Base-by-base conservation (phyloP, 37 sponge, comb jelly and placozoan species). In the Theonella swinhoei region DNA sequence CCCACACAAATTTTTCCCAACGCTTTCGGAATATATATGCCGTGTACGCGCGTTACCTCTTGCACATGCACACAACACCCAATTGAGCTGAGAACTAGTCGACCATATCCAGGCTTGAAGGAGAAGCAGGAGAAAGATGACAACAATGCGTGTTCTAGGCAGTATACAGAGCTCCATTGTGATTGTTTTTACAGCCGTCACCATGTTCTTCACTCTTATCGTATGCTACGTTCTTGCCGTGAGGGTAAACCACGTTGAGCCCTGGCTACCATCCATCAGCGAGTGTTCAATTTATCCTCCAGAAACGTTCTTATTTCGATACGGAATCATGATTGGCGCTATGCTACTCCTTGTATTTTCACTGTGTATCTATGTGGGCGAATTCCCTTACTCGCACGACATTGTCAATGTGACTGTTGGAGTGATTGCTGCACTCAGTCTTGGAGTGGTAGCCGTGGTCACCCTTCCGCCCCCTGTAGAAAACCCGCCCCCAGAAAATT, bases 241-340 rank as follows among this genome's bases (percentile, higher is more conserved):
- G 14, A 32, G 58, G 3, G 41, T 81, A 20, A 81, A 85, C 29
- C 96, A 95, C 77, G 87, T 87, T 24, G 78, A 83, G 23, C 76
- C 88, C 20, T 95, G 93, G 91, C 87, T 95, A 25, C 96, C 96
- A 7, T 89, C 92, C 80, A 95, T 95, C 74, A 89, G 90, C 68
- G 90, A 84, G 61, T 95, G 96, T 77, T 93, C 90, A 37, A 88
- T 89, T 5, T 64, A 70, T 23, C 28, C 85, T 58, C 96, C 96
- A 0, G 96, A 95, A 84, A 75, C 80, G 82, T 92, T 87, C 65
- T 72, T 62, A 34, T 95, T 95, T 79, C 42, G 96, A 28, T 66
- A 74, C 19, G 96, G 96, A 3, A 75, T 95, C 5, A 24, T 89
- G 36, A 33, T 75, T 3, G 92, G 89, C 24, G 92, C 89, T 0